Conservation (phyloP, 2,888 invertebrate species). For the Maniola hyperantus region DNA sequence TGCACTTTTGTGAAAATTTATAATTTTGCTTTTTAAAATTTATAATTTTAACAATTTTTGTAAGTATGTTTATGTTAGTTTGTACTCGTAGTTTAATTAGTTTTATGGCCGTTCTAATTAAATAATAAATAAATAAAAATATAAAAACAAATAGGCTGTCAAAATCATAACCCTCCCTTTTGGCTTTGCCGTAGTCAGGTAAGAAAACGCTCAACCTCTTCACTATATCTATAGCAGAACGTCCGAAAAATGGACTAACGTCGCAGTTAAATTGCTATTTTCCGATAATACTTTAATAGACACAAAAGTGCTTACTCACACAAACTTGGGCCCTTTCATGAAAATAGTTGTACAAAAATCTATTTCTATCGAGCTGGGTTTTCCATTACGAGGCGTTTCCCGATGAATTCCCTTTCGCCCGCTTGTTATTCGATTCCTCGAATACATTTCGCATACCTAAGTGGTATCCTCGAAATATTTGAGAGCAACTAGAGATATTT, state of each 20-base stretch:
- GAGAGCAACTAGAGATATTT: slow-evolving; percentile 24
- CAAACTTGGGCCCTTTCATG: slow-evolving; percentile 13
- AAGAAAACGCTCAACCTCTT: too few species aligned
- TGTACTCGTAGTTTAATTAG: too few species aligned
- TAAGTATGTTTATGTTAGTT: too few species aligned
- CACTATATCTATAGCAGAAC: neutral
- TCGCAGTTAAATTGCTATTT: slow-evolving; percentile 3
- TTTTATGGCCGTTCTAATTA: too few species aligned
- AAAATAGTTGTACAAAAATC: slow-evolving; percentile 42
- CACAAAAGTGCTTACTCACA: slow-evolving; percentile 29
- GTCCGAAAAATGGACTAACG: neutral
- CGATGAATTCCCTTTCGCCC: slow-evolving; percentile 46
- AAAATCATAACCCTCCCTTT: too few species aligned
- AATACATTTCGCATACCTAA: slow-evolving; percentile 43
- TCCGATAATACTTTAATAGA: slow-evolving; percentile 19
- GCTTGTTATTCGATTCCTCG: slow-evolving; percentile 50
- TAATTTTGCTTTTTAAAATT: too few species aligned
- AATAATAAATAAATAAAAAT: too few species aligned
- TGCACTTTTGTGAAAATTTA: too few species aligned
- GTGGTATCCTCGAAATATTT: slow-evolving; percentile 30
- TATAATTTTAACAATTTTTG: too few species aligned
- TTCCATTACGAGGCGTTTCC: slow-evolving; percentile 47
- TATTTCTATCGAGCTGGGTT: slow-evolving; percentile 41
- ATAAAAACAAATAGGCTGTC: too few species aligned
- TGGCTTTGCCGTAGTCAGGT: too few species aligned